Base-by-base conservation (phyloP, 2,888 invertebrate genomes). In the Troilus luridus region DNA sequence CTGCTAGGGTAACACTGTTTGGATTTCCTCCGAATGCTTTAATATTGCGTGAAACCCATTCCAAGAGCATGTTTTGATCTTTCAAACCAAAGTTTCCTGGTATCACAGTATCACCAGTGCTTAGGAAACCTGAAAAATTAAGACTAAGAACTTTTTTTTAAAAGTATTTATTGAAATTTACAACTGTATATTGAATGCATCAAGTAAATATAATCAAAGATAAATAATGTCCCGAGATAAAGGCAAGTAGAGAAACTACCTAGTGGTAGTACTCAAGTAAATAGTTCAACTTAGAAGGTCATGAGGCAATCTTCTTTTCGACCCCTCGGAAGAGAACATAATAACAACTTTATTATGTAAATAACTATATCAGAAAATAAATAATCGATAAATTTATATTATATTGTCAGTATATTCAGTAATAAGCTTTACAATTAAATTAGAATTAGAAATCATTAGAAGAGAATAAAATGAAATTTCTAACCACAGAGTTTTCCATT, bases 81-180 rank as follows among this genome's bases (percentile, higher is more conserved):
- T 96, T 97, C 62, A 97, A 93, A 0, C 97, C 97, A 93, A 95
- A 95, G 93, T 97, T 97, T 12, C 96, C 96, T 0, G 97, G 96
- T 1, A 96, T 94, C 0, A 95, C 93, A 0, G 95, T 95, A 92
- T 97, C 97, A 64, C 96, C 97, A 0, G 97, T 97, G 93, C 96
- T 97, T 0, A 97, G 94, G 94, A 97, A 97, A 89, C 97, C 96
- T 96, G n/a, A 0, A 56, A 27, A n/a, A 85, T 77, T 2, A 41
- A 17, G 0, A 27, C 24, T 24, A 41, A 41, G 41, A 77, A 8
- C n/a, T n/a, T n/a, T n/a, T n/a, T n/a, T n/a, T n/a, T n/a, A n/a
- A n/a, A n/a, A n/a, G n/a, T n/a, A n/a, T n/a, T n/a, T n/a, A n/a
- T n/a, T n/a, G n/a, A n/a, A n/a, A n/a, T n/a, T n/a, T n/a, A n/a